Base-by-base conservation (phyloP, 2,797 vertebrate genomes). In the Galagoides demidoff region DNA sequence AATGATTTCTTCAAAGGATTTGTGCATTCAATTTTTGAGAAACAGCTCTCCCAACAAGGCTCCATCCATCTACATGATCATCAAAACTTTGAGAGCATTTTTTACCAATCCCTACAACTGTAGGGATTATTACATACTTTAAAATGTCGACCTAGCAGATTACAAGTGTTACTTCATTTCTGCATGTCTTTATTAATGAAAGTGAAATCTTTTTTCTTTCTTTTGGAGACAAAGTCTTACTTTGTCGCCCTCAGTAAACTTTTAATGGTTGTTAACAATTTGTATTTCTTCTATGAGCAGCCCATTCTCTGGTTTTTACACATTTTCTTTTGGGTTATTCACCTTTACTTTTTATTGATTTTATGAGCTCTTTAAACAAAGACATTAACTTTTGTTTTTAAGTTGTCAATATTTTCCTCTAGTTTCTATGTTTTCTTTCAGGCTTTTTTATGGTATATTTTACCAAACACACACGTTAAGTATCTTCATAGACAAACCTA, bases 311-410 rank as follows among this genome's bases (percentile, higher is more conserved):
- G 49, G 68, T 29, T 71, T 89, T 79, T 88, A 45, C 59, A 37
- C 16, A 88, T 88, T 73, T 81, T 93, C 55, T 64, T 12, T 13
- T 78, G 52, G 57, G 45, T 57, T 64, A 74, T 34, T 89, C n/a
- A 89, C 11, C 14, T 64, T 66, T 86, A 61, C 37, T 90, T 85
- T 20, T 71, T 78, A 43, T 55, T 74, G 29, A 85, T 64, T 89
- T 89, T 90, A 85, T 73, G 5, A 82, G 16, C 17, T 37, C 59
- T 81, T 89, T 52, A 85, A 90, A 74, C 52, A n/a, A 82, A 86
- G 39, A 86, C 74, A 82, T 13, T 86, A 90, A 93, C 39, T 77
- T 89, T 49, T n/a, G 37, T 64, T 88, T 89, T 89, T 92, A 43
- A 34, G 23, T 37, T 89, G 39, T 43, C 34, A 57, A 71, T 27